Base-by-base conservation (phyloP, 2,797 vertebrate genomes). In the Spinus pinus region DNA sequence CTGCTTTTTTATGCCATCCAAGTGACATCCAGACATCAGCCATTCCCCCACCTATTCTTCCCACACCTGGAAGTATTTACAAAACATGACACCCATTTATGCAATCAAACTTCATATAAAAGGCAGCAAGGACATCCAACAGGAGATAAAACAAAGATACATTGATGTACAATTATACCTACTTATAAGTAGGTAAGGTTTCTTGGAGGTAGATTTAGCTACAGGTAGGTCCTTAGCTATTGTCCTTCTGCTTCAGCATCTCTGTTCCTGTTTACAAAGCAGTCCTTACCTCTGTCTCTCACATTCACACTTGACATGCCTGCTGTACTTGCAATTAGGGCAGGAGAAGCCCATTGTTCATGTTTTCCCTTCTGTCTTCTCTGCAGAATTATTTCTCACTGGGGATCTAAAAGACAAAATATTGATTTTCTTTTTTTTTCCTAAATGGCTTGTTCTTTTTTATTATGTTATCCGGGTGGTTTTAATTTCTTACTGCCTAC, bases 401-500 rank as follows among this genome's bases (percentile, higher is more conserved):
- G 82, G 86, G 53, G 86, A 95, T 80, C 64, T 91, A 93, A 93
- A 97, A 97, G 90, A 95, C 41, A 94, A 96, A 97, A 92, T 96
- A 96, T 90, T 94, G 92, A 96, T 95, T 95, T 24, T 93, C 88
- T n/a, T 24, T 49, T 53, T 58, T 72, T 75, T n/a, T 5, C 0
- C 47, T 60, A 81, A 93, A 91, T 33, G 41, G 12, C 53, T 94
- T 97, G 81, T 81, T 97, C 81, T 86, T 94, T 97, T 97, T 92
- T 91, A 84, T 96, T 95, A 88, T 44, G 86, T 91, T 86, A 85
- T 94, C 50, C n/a, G 33, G 21, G 60, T 74, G 66, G 83, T 95
- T 97, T 96, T 96, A 96, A 97, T 97, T 96, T 96, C 81, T 95
- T 79, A 64, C 56, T 82, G 49, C 41, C 81, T 96, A 37, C 91